These are phyloP conservation scores for Ceratina calcarata DNA, from an alignment of 1,140 invertebrate species.

Conservation along the genomic window DNA sequence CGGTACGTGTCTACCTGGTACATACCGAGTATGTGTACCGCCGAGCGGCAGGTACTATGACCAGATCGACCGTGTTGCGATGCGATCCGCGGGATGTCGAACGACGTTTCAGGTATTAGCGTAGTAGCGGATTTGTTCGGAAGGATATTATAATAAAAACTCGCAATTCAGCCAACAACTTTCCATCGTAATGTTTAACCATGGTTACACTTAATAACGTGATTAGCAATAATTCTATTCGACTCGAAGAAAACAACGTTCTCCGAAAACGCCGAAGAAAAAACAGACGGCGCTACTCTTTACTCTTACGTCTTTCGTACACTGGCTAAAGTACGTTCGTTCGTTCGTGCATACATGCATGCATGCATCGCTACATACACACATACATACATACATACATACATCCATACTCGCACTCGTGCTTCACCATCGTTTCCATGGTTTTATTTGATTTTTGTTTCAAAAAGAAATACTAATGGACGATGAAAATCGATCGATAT, in stretches of 20 bases:
- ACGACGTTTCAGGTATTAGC: slow-evolving; percentile 18
- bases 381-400: no score
- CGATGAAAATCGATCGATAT: slow-evolving; percentile 19
- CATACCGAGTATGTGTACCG: no score
- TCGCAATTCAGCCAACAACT: slow-evolving; percentile 47
- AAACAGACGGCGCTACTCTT: slow-evolving; percentile 36
- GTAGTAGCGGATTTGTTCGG: slow-evolving; percentile 15
- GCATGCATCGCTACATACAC: no score
- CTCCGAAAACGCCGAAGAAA: slow-evolving; percentile 39
- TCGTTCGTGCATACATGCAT: not conserved
- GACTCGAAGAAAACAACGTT: slow-evolving; percentile 34
- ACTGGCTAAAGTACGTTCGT: no score
- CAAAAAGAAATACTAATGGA: slow-evolving; percentile 13
- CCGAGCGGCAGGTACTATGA: not conserved
- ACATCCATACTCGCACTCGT: not conserved
- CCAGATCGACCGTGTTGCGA: not conserved
- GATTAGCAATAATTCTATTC: slow-evolving; percentile 72
- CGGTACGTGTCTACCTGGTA: no score
- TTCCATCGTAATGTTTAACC: slow-evolving; percentile 56
- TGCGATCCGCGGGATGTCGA: not conserved
- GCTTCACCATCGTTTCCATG: slow-evolving; percentile 11
- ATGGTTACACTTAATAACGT: slow-evolving; percentile 77
- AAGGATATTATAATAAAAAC: slow-evolving; percentile 47
- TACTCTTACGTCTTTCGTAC: not conserved
- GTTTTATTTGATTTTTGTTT: not conserved